phyloP scores from a whole-genome alignment of 92 coral and sea anemone genomes.

The Phenganax subtilis region DNA sequence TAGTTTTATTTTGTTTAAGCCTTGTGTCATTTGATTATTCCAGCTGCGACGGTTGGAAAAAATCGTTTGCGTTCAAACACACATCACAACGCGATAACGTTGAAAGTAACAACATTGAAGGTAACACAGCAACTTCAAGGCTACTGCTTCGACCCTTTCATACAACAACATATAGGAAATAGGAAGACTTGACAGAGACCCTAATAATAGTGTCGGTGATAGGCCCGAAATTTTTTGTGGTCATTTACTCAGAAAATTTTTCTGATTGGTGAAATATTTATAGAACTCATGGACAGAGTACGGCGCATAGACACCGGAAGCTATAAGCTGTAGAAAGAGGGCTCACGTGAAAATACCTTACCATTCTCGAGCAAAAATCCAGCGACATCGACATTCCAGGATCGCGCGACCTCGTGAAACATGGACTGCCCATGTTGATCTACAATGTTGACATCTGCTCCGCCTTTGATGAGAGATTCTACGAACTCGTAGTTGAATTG shows the following conservation, averaged over 20 bases:
- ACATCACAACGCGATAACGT: no score
- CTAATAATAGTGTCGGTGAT: no score
- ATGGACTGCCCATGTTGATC: constrained; percentile 37
- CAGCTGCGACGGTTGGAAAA: background rate
- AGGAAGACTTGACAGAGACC: no score
- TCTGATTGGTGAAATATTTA: background rate
- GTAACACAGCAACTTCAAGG: no score
- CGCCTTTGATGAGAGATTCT: constrained; percentile 23
- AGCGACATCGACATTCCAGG: constrained; percentile 34
- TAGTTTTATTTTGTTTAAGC: background rate
- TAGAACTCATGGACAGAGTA: background rate
- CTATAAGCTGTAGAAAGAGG: background rate
- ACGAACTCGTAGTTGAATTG: constrained; percentile 38
- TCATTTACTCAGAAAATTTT: no score
- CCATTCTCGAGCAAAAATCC: constrained; percentile 26
- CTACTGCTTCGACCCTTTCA: no score
- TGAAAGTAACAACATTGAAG: no score
- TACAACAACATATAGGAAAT: no score
- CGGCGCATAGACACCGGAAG: background rate
- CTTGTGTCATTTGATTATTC: background rate
- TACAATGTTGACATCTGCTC: constrained; percentile 27
- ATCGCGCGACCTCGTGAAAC: constrained; percentile 35
- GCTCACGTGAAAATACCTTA: background rate
- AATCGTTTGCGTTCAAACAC: no score
- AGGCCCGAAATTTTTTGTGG: no score